A percentile compares a stretch with the other conserved stretches of the same genome.
phyloP scores from a whole-genome alignment of 1,140 invertebrate species.

The Drosophila nigromelanica region DNA sequence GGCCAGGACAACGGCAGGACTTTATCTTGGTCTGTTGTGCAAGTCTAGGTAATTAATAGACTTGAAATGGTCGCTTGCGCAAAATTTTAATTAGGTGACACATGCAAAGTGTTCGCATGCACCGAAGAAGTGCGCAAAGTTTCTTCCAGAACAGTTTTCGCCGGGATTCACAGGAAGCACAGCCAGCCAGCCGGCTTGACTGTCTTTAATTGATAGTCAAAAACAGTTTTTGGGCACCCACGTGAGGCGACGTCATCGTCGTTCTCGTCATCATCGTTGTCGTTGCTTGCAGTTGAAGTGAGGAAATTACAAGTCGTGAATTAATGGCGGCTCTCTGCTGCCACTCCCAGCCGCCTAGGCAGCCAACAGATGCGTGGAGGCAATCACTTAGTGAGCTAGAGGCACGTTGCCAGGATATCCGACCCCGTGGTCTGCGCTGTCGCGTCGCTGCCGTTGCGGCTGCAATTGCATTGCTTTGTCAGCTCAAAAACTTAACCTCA shows the following conservation, averaged over 20 bases:
- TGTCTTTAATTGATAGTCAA: conserved; percentile 77
- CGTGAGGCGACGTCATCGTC: conserved; percentile 41
- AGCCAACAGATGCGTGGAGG: conserved; percentile 29
- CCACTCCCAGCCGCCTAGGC: background rate
- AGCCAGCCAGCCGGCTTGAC: conserved; percentile 13
- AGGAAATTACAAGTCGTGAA: conserved; percentile 83
- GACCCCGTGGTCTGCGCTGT: conserved; percentile 58
- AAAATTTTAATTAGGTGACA: conserved; percentile 82
- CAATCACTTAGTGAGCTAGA: conserved; percentile 51
- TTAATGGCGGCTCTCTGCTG: conserved; percentile 60
- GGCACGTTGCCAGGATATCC: conserved; percentile 78
- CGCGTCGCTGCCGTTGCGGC: conserved; percentile 6
- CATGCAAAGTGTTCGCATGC: conserved; percentile 60
- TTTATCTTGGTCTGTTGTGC: conserved; percentile 34
- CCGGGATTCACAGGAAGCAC: conserved; percentile 3
- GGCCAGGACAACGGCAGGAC: conserved; percentile 5
- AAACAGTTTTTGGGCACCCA: conserved; percentile 52
- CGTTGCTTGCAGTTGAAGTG: conserved; percentile 68
- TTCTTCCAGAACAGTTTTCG: conserved; percentile 1
- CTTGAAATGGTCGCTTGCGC: conserved; percentile 76
- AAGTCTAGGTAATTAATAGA: conserved; percentile 77
- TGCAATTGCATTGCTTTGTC: conserved; percentile 81
- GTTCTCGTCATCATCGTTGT: conserved; percentile 10
- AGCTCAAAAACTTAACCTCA: conserved; percentile 81
- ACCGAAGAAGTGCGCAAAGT: conserved; percentile 7